phyloP scores from a whole-genome alignment of 2,797 vertebrate genomes.

The Thripadectes ignobilis region DNA sequence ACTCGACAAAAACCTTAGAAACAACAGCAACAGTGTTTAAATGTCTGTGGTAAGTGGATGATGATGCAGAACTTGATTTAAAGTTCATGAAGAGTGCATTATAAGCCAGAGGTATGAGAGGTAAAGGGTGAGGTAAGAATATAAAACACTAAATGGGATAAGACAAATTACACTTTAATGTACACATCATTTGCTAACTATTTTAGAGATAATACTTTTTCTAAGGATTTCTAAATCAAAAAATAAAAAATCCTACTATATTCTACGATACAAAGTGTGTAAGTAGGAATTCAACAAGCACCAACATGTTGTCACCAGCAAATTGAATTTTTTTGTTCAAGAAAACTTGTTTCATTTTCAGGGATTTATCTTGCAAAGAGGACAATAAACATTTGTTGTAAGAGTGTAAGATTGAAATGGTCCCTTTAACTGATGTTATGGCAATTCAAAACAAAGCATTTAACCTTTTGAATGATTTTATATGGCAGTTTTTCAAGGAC shows the following conservation, averaged over 20 bases:
- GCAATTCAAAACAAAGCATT: neutral
- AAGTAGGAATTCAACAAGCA: neutral
- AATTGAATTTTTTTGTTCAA: neutral
- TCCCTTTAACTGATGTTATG: neutral
- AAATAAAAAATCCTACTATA: neutral
- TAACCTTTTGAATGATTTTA: neutral
- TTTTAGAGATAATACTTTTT: neutral
- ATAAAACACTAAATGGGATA: neutral
- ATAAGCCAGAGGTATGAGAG: neutral
- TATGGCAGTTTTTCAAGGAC: neutral
- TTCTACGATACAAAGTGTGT: neutral
- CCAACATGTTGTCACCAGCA: neutral
- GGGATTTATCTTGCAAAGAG: neutral
- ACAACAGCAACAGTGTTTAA: fast-evolving
- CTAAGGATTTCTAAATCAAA: neutral
- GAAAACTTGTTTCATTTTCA: neutral
- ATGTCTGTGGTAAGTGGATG: neutral
- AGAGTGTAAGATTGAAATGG: neutral
- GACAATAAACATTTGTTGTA: neutral
- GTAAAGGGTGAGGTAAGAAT: neutral
- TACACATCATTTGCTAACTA: neutral
- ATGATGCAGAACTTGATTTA: neutral
- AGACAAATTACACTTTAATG: neutral
- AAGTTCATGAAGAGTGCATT: neutral
- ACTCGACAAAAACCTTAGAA: neutral